A percentile compares a stretch with the other conserved stretches of the same genome.
Evolutionary conservation across 1,140 invertebrate genomes (phyloP).

Genomic region (Dreissena rostriformis): DNA sequence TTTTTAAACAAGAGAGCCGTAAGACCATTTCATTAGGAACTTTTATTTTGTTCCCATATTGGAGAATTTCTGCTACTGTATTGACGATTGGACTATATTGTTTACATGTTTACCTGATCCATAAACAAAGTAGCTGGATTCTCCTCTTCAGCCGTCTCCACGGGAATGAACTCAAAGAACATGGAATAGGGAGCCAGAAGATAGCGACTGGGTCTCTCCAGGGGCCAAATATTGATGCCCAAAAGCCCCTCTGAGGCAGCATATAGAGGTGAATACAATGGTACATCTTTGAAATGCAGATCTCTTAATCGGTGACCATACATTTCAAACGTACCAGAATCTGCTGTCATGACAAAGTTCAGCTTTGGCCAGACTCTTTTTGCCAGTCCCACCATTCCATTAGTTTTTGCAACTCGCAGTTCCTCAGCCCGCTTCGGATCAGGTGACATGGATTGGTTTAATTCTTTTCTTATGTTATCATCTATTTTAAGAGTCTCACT

Average conservation of each 20-base stretch:
- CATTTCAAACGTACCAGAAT: conserved; percentile 77
- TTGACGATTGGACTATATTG: background rate
- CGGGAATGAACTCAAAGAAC: conserved; percentile 80
- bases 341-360: conserved; percentile 73
- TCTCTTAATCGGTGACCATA: conserved; percentile 73
- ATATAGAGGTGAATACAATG: conserved; percentile 79
- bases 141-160: conserved; percentile 67
- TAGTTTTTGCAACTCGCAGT: conserved; percentile 66
- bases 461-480: conserved; percentile 64
- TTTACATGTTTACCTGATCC: conserved; percentile 69
- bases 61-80: too few species aligned
- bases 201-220: conserved; percentile 67
- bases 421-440: conserved; percentile 75
- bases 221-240: conserved; percentile 78
- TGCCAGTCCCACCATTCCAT: conserved; percentile 67
- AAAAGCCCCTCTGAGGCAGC: conserved; percentile 80
- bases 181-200: conserved; percentile 73
- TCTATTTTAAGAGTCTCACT: conserved; percentile 71
- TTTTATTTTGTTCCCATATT: too few species aligned
- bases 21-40: too few species aligned
- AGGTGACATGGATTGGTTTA: conserved; percentile 71
- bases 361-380: conserved; percentile 77
- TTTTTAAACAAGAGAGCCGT: too few species aligned
- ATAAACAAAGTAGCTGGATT: conserved; percentile 76
- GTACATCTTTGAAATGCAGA: conserved; percentile 72